These are phyloP conservation scores for Lissonota sp. DNA, from an alignment of 2,888 invertebrate species.

Conservation along the genomic window DNA sequence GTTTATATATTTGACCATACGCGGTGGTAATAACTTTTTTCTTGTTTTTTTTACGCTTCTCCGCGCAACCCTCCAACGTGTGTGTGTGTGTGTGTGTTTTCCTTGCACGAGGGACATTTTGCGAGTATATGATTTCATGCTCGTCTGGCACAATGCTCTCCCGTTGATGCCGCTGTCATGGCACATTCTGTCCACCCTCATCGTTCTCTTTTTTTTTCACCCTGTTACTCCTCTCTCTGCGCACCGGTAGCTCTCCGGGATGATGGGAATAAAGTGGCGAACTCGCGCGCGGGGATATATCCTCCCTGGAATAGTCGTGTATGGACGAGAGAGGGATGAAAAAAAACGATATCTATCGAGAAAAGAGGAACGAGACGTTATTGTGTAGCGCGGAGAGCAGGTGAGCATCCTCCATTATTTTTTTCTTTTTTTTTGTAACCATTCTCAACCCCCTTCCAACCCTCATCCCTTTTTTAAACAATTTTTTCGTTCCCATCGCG, in stretches of 20 bases:
- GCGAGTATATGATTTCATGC: conserved; percentile 47
- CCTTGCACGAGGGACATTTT: conserved; percentile 23
- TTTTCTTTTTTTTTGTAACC: conserved; percentile 8
- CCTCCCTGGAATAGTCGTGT: conserved; percentile 38
- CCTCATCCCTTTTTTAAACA: not conserved
- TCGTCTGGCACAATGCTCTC: conserved; percentile 34
- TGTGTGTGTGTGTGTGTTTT: too few relatives aligned
- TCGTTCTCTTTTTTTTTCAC: conserved; percentile 10
- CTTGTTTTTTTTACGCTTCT: conserved; percentile 14
- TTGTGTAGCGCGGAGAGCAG: conserved; percentile 41
- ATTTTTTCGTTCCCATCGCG: conserved; percentile 1
- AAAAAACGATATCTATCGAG: not conserved
- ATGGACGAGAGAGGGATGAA: not conserved
- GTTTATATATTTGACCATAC: conserved; percentile 3
- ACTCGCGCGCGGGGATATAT: conserved; percentile 55
- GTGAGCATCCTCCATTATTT: conserved; percentile 45
- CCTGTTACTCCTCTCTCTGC: not conserved
- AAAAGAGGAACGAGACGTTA: conserved; percentile 32
- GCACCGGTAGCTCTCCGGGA: conserved; percentile 27
- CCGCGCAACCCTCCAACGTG: conserved; percentile 15
- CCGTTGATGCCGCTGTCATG: conserved; percentile 42
- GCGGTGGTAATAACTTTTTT: conserved; percentile 27
- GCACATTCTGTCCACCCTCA: conserved; percentile 15
- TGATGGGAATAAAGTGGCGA: conserved; percentile 64
- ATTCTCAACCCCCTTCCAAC: not conserved